Base-by-base conservation (phyloP, 2,113 vertebrate genomes). In the Halichoeres trimaculatus region DNA sequence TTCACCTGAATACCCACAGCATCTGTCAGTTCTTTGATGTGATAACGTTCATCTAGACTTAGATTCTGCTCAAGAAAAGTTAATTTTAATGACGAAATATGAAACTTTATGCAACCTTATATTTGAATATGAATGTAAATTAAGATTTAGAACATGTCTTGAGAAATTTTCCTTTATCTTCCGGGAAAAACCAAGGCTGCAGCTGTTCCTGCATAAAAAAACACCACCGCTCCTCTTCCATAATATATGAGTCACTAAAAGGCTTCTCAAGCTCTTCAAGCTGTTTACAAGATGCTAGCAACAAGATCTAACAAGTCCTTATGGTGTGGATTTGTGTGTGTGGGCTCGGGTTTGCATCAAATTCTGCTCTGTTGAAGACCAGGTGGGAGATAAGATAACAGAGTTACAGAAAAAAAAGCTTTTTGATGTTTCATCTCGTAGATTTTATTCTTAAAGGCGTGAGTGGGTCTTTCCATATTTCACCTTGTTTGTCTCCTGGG, bases 191-290 rank as follows among this genome's bases (percentile, higher is more conserved):
- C 43, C 16, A 34, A 65, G 19, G 43, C 57, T 67, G 66, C 60
- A 45, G 58, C 65, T 71, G 60, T 43, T 54, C 34, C 40, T 24
- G 64, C 52, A 41, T 20, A 55, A 70, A 66, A 61, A 30, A 74
- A 65, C 1, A 36, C 11, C 17, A 56, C 50, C 10, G 17, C 60
- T 76, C 13, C 10, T 81, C 13, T 23, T 85, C 59, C 60, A 67
- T 76, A 71, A 86, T 78, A 64, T 52, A 78, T 80, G 67, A 80
- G 70, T 68, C 66, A 57, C 57, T 67, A 57, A 81, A 70, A 70
- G 34, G 7, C 56, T 78, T 22, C 63, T 78, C 76, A 26, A 63
- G 19, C 61, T 71, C 74, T 41, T 58, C 58, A 26, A 77, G 73
- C 74, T 83, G 67, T 86, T 86, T 57, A 72, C 73, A 67, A 50